Conservation (phyloP, 2,113 vertebrate species). For the Pholis gunnellus region DNA sequence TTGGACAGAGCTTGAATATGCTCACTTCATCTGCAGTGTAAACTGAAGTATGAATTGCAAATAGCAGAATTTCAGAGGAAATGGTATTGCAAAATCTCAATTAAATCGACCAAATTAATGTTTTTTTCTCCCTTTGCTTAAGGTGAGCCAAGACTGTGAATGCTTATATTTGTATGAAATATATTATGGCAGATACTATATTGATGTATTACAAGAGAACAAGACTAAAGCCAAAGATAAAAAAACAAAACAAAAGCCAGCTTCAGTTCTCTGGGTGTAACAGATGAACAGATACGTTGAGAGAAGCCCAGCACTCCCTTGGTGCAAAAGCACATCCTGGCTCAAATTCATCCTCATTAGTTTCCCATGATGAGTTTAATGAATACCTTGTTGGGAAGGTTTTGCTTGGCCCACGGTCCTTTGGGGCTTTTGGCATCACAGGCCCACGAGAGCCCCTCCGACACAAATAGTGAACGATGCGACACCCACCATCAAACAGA, state of each 20-base stretch:
- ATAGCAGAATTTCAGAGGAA: neutral
- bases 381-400: constrained; percentile 61
- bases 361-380: constrained; percentile 76
- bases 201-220: constrained; percentile 22
- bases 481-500: constrained; percentile 58
- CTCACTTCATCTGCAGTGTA: neutral
- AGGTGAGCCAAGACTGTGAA: neutral
- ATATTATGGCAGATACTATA: neutral
- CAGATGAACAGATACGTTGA: constrained; percentile 57
- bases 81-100: neutral
- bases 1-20: neutral
- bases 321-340: constrained; percentile 44
- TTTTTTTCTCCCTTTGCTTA: neutral
- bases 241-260: constrained; percentile 2
- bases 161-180: neutral
- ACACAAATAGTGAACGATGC: constrained; percentile 30
- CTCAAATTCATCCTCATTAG: constrained; percentile 77
- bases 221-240: neutral
- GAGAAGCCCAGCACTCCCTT: constrained; percentile 52
- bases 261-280: constrained; percentile 42
- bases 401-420: constrained; percentile 62
- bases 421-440: constrained; percentile 57
- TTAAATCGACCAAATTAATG: neutral
- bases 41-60: neutral
- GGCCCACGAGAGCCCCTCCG: constrained; percentile 41